These are phyloP conservation scores for Julus scandinavius DNA, from an alignment of 2,888 invertebrate species.

Conservation along the genomic window DNA sequence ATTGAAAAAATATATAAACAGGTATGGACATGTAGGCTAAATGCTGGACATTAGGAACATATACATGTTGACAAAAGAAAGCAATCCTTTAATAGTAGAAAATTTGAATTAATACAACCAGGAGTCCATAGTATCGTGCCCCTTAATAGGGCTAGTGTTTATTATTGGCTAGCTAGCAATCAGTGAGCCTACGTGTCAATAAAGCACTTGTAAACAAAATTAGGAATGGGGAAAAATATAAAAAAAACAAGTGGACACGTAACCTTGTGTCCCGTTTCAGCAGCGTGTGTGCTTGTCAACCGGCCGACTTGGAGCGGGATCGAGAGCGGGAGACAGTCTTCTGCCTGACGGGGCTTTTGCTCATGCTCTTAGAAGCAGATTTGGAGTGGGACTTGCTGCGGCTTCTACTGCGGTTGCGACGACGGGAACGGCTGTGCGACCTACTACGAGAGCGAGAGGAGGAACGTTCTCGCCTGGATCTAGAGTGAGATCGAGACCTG, in stretches of 20 bases:
- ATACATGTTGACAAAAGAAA: no score
- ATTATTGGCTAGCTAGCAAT: background rate
- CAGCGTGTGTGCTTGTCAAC: background rate
- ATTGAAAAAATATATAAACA: no score
- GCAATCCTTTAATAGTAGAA: no score
- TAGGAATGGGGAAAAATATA: background rate
- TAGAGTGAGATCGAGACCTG: slow-evolving; percentile 68
- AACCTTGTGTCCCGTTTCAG: slow-evolving; percentile 35
- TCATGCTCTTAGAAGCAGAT: slow-evolving; percentile 50
- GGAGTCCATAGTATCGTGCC: no score
- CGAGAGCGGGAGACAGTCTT: slow-evolving; percentile 50
- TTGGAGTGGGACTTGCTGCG: slow-evolving; percentile 49
- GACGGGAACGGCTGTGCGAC: slow-evolving; percentile 66
- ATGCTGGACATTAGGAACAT: no score
- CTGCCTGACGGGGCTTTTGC: slow-evolving; percentile 42
- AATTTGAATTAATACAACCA: no score
- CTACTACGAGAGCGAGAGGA: slow-evolving; percentile 64
- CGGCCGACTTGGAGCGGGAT: slow-evolving; percentile 56
- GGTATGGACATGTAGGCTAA: no score
- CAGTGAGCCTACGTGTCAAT: no score
- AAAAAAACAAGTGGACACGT: slow-evolving; percentile 40
- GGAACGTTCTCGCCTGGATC: slow-evolving; percentile 61
- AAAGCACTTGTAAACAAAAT: slow-evolving; percentile 41
- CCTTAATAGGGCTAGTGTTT: background rate
- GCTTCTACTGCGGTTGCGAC: slow-evolving; percentile 65